Evolutionary conservation across 1,140 invertebrate genomes (phyloP).

Genomic region (Pemphigus obesinymphae): DNA sequence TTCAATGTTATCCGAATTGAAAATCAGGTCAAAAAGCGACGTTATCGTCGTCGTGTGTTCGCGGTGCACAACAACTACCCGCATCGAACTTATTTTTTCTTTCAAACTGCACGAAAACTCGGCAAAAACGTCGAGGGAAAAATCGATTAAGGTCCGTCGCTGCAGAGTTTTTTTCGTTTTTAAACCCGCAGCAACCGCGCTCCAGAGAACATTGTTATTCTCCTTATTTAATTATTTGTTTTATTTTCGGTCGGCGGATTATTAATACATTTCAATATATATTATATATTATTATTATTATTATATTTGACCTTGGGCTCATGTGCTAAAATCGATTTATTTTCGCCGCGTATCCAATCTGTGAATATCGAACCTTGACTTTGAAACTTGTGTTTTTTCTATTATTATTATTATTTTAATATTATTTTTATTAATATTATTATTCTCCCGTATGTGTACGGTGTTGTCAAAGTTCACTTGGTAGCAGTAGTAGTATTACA

Average conservation of each 20-base stretch:
- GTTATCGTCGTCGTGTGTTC: background rate
- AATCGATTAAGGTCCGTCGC: background rate
- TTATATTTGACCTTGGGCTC: background rate
- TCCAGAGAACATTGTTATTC: background rate
- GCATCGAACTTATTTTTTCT: background rate
- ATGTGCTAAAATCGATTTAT: conserved; percentile 9
- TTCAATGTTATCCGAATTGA: conserved; percentile 11
- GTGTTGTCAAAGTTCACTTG: background rate
- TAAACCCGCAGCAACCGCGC: background rate
- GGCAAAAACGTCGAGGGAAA: background rate
- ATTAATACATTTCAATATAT: background rate
- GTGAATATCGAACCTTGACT: conserved; percentile 6
- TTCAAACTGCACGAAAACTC: background rate
- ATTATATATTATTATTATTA: background rate
- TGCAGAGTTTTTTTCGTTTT: background rate
- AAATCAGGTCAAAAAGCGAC: conserved; percentile 13
- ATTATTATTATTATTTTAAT: background rate
- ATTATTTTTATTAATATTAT: background rate
- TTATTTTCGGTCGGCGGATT: background rate
- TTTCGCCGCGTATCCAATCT: conserved; percentile 12
- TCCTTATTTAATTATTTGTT: background rate
- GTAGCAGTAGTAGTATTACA: background rate
- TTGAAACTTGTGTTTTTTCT: conserved; percentile 8
- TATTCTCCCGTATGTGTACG: background rate
- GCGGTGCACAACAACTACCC: background rate